These are phyloP conservation scores for Trigoniulus corallinus DNA, from an alignment of 1,140 invertebrate species.

Conservation along the genomic window DNA sequence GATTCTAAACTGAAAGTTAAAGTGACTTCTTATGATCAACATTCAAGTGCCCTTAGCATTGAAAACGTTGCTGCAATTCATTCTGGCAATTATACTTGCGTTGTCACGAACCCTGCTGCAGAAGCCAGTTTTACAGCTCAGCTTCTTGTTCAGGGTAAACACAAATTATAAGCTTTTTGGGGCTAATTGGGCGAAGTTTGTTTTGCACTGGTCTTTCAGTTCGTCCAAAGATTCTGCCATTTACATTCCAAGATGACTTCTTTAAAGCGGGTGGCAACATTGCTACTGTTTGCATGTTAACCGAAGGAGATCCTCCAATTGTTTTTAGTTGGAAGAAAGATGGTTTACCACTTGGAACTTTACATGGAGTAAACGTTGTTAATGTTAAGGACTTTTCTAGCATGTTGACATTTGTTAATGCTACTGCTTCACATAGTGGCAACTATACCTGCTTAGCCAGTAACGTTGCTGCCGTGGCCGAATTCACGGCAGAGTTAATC, in stretches of 20 bases:
- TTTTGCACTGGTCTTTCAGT: background rate
- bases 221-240: background rate
- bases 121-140: conserved; percentile 8
- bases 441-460: conserved; percentile 37
- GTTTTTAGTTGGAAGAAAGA: conserved; percentile 6
- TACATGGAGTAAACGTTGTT: conserved; percentile 30
- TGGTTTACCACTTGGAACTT: background rate
- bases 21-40: background rate
- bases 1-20: conserved; percentile 14
- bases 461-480: conserved; percentile 30
- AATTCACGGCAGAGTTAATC: conserved; percentile 28
- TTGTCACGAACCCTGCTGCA: conserved; percentile 17
- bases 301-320: background rate
- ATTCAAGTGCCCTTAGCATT: conserved; percentile 13
- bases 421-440: conserved; percentile 29
- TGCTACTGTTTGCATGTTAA: background rate
- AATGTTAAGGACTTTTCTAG: conserved; percentile 45
- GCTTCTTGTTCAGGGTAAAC: conserved; percentile 11
- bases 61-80: conserved; percentile 15
- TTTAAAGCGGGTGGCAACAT: background rate
- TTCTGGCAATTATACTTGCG: conserved; percentile 21
- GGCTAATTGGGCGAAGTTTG: background rate
- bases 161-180: background rate
- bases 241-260: background rate
- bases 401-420: conserved; percentile 36